Conservation (phyloP, 2,797 vertebrate genomes). For the Garrulus glandarius region DNA sequence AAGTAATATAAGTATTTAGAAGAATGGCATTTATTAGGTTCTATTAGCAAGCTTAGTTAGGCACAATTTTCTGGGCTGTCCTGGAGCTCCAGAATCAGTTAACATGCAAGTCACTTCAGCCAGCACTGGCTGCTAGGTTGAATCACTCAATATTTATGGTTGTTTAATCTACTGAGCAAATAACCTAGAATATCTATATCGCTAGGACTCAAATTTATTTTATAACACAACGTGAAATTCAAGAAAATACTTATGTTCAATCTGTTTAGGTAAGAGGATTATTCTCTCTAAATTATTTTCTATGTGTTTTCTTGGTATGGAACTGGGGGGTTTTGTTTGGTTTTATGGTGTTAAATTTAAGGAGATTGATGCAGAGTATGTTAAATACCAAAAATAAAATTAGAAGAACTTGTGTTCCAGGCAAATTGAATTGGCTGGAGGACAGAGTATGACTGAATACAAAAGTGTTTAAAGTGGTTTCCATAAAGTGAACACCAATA, state of each 20-base stretch:
- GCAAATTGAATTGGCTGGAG: not conserved
- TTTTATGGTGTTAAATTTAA: not conserved
- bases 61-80: not conserved
- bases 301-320: not conserved
- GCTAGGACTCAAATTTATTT: not conserved
- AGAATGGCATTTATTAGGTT: not conserved
- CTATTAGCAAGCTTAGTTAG: not conserved
- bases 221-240: not conserved
- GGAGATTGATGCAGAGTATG: not conserved
- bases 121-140: not conserved
- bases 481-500: not conserved
- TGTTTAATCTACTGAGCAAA: not conserved
- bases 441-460: not conserved
- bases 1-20: not conserved
- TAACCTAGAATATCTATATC: not conserved
- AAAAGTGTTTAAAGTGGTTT: not conserved
- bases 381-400: constrained; percentile 18
- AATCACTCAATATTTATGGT: not conserved
- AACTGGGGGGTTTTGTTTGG: not conserved
- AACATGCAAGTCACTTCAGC: not conserved
- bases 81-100: not conserved
- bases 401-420: not conserved
- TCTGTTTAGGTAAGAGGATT: not conserved
- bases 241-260: not conserved
- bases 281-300: not conserved